Evolutionary conservation across 1,140 invertebrate species (phyloP), one percentile per base, ranked within the genome.

Genomic region (Acyrthosiphon pisum): DNA sequence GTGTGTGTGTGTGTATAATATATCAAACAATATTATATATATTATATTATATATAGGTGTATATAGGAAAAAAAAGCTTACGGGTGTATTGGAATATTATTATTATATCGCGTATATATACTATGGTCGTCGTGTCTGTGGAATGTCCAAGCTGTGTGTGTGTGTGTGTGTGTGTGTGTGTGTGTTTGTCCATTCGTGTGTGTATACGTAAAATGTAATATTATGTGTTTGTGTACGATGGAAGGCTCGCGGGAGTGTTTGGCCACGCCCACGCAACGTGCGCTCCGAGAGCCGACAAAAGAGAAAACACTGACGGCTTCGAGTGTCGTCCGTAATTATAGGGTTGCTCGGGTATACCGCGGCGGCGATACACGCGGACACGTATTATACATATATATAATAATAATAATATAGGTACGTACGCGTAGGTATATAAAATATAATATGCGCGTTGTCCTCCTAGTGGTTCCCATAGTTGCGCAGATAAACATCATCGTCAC

Each of bases 321-420:
- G 88, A 92, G 91, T 92, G 91, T 92, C 91, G 91, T 92, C 91
- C 44, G 91, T 92, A 92, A 92, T 92, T 92, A 92, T 84, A 92
- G 91, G 91, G 91, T 92, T 53, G 91, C 91, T 35, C 91, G 91
- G 46, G 86, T 88, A n/a, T 30, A 88, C 46, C 86, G 46, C 41
- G 86, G 86, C 86, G 86, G 68, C 83, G 41, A 41, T 86, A 86
- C 41, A 60, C 35, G 41, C 88, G 53, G n/a, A n/a, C 53, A 90
- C n/a, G 50, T 90, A 90, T 23, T 90, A 90, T 56, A 35, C 30
- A 53, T 48, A 37, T 60, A 60, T 30, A 84, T 41, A 84, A 84
- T 84, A 84, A 84, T 84, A 84, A 84, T 41, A 84, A 46, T 46
- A 46, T 35, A 88, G 30, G 86, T 87, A 50, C 23, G 23, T 48